Evolutionary conservation across 92 coral and sea anemone species (phyloP), one percentile per base, ranked within the genome.

Genomic region (Blastomussa wellsi): DNA sequence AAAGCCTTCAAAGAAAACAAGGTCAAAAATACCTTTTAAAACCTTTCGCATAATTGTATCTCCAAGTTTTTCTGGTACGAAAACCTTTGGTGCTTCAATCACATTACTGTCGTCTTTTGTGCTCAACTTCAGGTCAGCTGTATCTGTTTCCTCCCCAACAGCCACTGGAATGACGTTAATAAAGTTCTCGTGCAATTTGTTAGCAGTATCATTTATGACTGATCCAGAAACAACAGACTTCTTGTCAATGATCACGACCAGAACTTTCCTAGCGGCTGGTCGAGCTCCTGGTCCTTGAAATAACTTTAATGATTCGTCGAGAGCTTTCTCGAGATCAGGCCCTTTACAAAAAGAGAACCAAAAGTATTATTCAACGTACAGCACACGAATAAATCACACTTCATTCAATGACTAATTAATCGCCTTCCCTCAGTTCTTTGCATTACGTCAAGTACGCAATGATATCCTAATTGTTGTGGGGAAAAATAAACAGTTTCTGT

Each of bases 231-330:
- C 93, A 38, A 81, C 82, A 20, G 98, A 95, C 79, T 65, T 82
- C 59, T 90, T 94, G 87, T 96, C 98, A 20, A 95, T 89, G 22
- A 96, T 86, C 12, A 96, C 88, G 44, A 96, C 95, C 53, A 96
- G 88, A 2, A 91, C 89, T 75, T 90, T 88, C 32, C 78, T 77
- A 16, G 90, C 94, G 51, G 85, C 81, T 17, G 92, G 84, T 39
- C 98, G 88, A 41, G 91, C 92, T 48, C 91, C 89, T 24, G 86
- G 49, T 19, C 84, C 88, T 31, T 74, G 73, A 83, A 90, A 88
- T 74, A 91, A 74, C 77, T 79, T 82, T 68, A 77, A 78, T 24
- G 95, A 90, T 73, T 83, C 91, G 4, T 59, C 88, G 38, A 92
- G 72, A 26, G 86, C 94, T 66, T 82, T 81, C 73, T 74, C 87